A percentile compares a stretch with the other conserved stretches of the same genome.
Evolutionary conservation across 2,888 invertebrate species (phyloP).

Genomic region (Pristionchus fissidentatus): DNA sequence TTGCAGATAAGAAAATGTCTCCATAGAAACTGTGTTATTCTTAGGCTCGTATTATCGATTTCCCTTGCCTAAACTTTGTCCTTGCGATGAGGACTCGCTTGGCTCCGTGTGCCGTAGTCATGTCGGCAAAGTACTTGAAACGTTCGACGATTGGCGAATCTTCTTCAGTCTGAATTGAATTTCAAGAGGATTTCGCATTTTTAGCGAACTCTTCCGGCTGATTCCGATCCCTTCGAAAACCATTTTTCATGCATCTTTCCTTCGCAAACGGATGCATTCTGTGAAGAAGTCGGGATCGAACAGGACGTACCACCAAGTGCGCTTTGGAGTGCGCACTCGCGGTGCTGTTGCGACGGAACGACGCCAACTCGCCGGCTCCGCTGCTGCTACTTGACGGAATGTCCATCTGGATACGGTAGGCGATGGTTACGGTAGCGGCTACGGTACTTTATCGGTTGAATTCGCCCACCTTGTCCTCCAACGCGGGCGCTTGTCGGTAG

Average conservation of each 20-base stretch:
- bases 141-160: background rate
- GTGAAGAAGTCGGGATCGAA: no score
- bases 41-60: no score
- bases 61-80: conserved; percentile 37
- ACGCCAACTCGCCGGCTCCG: background rate
- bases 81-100: conserved; percentile 62
- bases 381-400: conserved; percentile 4
- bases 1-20: background rate
- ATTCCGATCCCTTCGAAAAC: no score
- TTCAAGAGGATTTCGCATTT: no score
- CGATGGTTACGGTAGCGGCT: background rate
- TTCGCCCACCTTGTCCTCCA: background rate
- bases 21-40: no score
- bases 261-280: no score
- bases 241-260: no score
- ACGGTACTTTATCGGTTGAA: background rate
- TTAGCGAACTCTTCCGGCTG: background rate
- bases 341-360: background rate
- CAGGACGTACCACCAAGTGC: background rate
- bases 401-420: background rate
- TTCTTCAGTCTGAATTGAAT: background rate
- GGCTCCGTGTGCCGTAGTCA: conserved; percentile 66
- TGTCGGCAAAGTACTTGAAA: conserved; percentile 59
- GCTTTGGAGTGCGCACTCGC: background rate
- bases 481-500: background rate